A percentile compares a stretch with the other conserved stretches of the same genome.
Evolutionary conservation across 2,888 invertebrate species (phyloP).

Genomic region (Zele albiditarsus): DNA sequence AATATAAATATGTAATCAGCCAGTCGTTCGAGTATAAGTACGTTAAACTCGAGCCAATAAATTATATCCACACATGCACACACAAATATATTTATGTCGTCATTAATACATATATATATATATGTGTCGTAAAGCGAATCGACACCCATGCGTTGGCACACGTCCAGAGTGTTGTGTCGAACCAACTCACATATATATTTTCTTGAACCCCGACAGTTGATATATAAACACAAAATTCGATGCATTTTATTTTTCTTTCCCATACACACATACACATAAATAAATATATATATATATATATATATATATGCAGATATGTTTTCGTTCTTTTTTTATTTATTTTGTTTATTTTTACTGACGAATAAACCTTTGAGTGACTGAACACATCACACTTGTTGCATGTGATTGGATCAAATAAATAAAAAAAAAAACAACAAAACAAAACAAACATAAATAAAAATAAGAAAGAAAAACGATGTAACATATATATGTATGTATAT

Average conservation of each 20-base stretch:
- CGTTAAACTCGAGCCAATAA: conserved; percentile 28
- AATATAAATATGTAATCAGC: conserved; percentile 25
- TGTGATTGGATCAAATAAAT: conserved; percentile 45
- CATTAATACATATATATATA: conserved; percentile 26
- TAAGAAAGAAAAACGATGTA: conserved; percentile 1
- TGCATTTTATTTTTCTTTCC: conserved; percentile 40
- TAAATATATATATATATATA: not conserved
- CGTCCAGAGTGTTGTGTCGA: conserved; percentile 15
- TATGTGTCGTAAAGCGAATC: conserved; percentile 18
- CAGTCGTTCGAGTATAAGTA: conserved; percentile 10
- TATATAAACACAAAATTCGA: conserved; percentile 42
- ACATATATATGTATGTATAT: conserved; percentile 18
- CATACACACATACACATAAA: not conserved
- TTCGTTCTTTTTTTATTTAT: conserved; percentile 42
- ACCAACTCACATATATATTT: conserved; percentile 5
- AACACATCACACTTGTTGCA: conserved; percentile 59
- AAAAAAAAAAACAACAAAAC: conserved; percentile 37
- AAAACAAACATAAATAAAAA: conserved; percentile 39
- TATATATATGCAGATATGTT: conserved; percentile 15
- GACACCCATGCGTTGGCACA: conserved; percentile 26
- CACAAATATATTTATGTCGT: conserved; percentile 22
- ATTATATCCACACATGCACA: conserved; percentile 33
- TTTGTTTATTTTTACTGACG: conserved; percentile 38
- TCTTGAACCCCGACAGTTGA: conserved; percentile 37
- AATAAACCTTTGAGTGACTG: conserved; percentile 24